Conservation (phyloP, 2,888 invertebrate species). For the Chymomyza fuscimana region DNA sequence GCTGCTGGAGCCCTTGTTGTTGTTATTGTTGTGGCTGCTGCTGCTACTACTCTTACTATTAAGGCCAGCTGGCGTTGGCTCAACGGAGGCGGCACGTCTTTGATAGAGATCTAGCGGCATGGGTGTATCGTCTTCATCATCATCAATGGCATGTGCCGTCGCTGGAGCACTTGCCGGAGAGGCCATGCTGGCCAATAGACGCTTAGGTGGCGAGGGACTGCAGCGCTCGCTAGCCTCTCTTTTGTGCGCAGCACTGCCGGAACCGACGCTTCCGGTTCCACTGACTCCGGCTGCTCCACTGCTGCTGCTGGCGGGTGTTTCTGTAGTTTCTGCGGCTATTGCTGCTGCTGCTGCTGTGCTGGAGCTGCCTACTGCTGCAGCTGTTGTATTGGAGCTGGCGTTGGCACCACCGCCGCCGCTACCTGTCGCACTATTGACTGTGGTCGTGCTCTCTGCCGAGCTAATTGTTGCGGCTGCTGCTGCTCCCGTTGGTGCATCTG, state of each 20-base stretch:
- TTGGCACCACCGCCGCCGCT: slow-evolving; percentile 45
- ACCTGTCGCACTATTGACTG: neutral
- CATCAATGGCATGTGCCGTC: slow-evolving; percentile 38
- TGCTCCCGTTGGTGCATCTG: slow-evolving; percentile 36
- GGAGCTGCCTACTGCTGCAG: slow-evolving; percentile 64
- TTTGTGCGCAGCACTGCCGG: slow-evolving; percentile 55
- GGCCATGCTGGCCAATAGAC: slow-evolving; percentile 42
- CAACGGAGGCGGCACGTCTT: slow-evolving; percentile 68
- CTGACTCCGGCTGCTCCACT: slow-evolving; percentile 72
- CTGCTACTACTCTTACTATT: slow-evolving; percentile 36
- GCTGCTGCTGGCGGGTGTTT: slow-evolving; percentile 33
- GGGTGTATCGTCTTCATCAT: slow-evolving; percentile 63
- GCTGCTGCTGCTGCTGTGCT: slow-evolving; percentile 62
- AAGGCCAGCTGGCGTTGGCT: slow-evolving; percentile 39
- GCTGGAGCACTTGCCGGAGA: slow-evolving; percentile 29
- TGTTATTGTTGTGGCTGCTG: slow-evolving; percentile 22
- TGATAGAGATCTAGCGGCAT: slow-evolving; percentile 80
- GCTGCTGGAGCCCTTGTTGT: slow-evolving; percentile 21
- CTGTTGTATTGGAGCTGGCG: slow-evolving; percentile 59
- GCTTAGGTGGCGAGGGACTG: slow-evolving; percentile 77
- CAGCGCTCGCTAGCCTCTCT: slow-evolving; percentile 76
- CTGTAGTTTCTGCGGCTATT: slow-evolving; percentile 50
- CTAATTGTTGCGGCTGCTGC: slow-evolving; percentile 25
- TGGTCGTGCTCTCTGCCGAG: neutral
- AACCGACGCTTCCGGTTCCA: slow-evolving; percentile 38